Percentiles rank a stretch among this genome's conserved stretches.
Conservation (phyloP, 2,888 invertebrate species). For the Resseliella maxima region DNA sequence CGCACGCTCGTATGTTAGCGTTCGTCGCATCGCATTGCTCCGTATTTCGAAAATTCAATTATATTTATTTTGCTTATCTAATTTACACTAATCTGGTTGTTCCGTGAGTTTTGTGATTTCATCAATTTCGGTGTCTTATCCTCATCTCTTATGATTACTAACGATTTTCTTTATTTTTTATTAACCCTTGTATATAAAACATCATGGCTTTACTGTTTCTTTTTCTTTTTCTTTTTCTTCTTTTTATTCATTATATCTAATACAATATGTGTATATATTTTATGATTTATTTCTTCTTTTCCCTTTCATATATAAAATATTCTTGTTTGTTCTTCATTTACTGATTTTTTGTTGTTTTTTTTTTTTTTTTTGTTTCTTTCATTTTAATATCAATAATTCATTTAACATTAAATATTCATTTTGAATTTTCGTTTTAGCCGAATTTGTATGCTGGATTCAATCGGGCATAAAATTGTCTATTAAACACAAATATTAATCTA, state of each 20-base stretch:
- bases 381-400: neutral
- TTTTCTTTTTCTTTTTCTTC: neutral
- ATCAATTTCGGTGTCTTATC: slow-evolving; percentile 16
- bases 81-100: slow-evolving; percentile 48
- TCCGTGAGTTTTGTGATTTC: slow-evolving; percentile 38
- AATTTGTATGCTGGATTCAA: neutral
- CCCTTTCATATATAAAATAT: slow-evolving; percentile 40
- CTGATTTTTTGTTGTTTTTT: too few relatives aligned
- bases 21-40: neutral
- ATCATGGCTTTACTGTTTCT: slow-evolving; percentile 23
- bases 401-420: slow-evolving; percentile 25
- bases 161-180: neutral
- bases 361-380: neutral
- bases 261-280: slow-evolving; percentile 45
- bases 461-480: neutral
- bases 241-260: slow-evolving; percentile 10
- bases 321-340: neutral
- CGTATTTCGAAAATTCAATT: neutral
- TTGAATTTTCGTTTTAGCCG: neutral
- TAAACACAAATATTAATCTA: neutral
- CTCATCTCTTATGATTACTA: slow-evolving; percentile 16
- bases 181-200: slow-evolving; percentile 29
- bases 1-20: neutral
- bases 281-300: neutral
- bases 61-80: slow-evolving; percentile 24